Evolutionary conservation across 2,888 invertebrate species (phyloP).

Genomic region (Hedya salicella): DNA sequence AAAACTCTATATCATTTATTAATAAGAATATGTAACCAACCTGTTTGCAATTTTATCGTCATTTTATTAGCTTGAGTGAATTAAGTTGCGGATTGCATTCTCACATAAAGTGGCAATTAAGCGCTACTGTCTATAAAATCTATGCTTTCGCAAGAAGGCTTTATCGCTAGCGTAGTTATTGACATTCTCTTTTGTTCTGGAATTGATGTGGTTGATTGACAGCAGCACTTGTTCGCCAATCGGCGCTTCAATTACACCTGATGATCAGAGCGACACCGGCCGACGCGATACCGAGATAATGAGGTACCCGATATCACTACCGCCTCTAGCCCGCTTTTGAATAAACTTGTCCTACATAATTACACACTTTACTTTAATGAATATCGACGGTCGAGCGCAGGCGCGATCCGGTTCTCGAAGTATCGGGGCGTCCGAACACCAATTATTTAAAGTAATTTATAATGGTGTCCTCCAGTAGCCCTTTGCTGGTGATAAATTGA

Average conservation of each 20-base stretch:
- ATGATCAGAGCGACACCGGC: constrained; percentile 70
- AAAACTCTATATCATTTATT: constrained; percentile 2
- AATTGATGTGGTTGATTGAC: constrained; percentile 63
- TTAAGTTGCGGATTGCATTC: constrained; percentile 1
- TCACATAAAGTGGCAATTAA: constrained; percentile 13
- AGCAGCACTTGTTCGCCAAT: constrained; percentile 63
- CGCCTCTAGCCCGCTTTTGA: constrained; percentile 72
- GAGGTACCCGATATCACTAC: constrained; percentile 68
- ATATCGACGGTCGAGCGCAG: constrained; percentile 62
- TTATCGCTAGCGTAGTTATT: neutral
- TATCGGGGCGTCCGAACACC: constrained; percentile 65
- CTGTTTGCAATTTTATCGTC: constrained; percentile 9
- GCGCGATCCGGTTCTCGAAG: constrained; percentile 64
- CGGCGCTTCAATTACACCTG: constrained; percentile 72
- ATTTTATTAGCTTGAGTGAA: constrained; percentile 16
- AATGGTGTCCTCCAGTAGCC: constrained; percentile 44
- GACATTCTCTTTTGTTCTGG: constrained; percentile 33
- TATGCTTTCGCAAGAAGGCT: neutral
- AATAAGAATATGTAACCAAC: constrained; percentile 5
- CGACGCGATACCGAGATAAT: constrained; percentile 72
- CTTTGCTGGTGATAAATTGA: constrained; percentile 42
- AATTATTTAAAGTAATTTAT: constrained; percentile 67
- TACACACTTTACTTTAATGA: constrained; percentile 83
- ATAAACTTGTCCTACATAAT: constrained; percentile 78
- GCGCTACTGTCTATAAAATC: constrained; percentile 3